These are phyloP conservation scores for Hyalella azteca DNA, from an alignment of 2,888 invertebrate species.

Conservation along the genomic window DNA sequence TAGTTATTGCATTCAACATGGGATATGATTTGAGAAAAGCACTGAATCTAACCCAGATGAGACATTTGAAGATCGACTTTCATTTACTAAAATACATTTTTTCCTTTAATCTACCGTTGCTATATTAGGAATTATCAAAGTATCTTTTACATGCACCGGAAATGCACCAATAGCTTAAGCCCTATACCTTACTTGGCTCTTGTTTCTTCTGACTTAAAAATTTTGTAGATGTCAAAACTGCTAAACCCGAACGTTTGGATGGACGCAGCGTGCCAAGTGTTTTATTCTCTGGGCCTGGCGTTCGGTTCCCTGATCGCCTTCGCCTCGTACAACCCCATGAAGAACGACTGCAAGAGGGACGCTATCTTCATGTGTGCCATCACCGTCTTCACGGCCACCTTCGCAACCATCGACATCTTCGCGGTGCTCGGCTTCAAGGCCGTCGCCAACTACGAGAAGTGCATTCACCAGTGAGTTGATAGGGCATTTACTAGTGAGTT, in stretches of 20 bases:
- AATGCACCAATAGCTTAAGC: too few species aligned
- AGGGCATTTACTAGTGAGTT: too few species aligned
- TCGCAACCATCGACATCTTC: constrained; percentile 93
- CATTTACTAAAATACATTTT: too few species aligned
- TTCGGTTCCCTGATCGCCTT: constrained; percentile 95
- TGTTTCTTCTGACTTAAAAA: too few species aligned
- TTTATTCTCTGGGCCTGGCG: constrained; percentile 93
- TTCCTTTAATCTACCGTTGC: too few species aligned
- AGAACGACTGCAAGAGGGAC: constrained; percentile 93
- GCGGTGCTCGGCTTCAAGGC: constrained; percentile 96
- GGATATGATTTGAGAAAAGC: too few species aligned
- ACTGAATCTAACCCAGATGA: too few species aligned
- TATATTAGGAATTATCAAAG: too few species aligned
- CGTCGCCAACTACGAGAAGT: constrained; percentile 84
- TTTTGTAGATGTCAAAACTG: constrained; percentile 86
- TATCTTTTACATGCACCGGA: too few species aligned
- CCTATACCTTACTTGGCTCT: too few species aligned
- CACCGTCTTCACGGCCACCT: constrained; percentile 91
- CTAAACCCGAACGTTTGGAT: constrained; percentile 90
- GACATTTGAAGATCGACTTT: too few species aligned
- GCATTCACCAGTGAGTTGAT: constrained; percentile 75
- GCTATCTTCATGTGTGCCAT: constrained; percentile 88
- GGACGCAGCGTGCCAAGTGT: constrained; percentile 95
- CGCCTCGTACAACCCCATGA: constrained; percentile 91
- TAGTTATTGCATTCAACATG: too few species aligned